A percentile compares a stretch with the other conserved stretches of the same genome.
These are phyloP conservation scores for Apoda limacodes DNA, from an alignment of 2,888 invertebrate species.

Conservation along the genomic window DNA sequence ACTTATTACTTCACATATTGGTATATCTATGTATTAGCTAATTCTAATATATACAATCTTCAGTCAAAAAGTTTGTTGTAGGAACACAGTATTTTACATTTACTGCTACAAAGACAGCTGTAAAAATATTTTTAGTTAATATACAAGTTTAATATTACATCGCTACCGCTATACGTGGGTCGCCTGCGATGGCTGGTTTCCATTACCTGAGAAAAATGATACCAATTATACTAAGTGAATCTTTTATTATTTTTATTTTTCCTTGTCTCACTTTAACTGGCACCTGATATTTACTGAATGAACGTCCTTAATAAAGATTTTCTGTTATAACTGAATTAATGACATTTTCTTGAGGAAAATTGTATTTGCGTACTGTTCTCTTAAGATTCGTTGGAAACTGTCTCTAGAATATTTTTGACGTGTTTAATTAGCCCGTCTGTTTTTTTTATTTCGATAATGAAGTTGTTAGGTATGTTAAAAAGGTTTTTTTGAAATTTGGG, in stretches of 20 bases:
- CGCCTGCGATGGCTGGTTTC: constrained; percentile 43
- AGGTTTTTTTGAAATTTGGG: constrained; percentile 4
- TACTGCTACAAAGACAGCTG: constrained; percentile 21
- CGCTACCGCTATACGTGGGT: constrained; percentile 46
- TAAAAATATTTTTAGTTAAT: constrained; percentile 7
- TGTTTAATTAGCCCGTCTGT: too few relatives aligned
- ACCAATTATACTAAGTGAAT: constrained; percentile 8
- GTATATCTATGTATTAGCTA: constrained; percentile 21
- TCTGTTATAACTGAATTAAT: too few relatives aligned
- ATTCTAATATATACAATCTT: constrained; percentile 26
- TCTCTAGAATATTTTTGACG: too few relatives aligned
- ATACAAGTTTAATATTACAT: constrained; percentile 6
- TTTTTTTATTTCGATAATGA: too few relatives aligned
- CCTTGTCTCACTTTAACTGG: constrained; percentile 1
- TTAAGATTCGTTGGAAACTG: too few relatives aligned
- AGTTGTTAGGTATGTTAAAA: too few relatives aligned
- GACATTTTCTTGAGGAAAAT: too few relatives aligned
- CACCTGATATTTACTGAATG: constrained; percentile 1
- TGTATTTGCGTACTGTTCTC: too few relatives aligned
- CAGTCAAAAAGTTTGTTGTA: constrained; percentile 33
- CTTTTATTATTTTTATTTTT: constrained; percentile 4
- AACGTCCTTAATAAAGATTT: constrained; percentile 2
- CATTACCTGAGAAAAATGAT: constrained; percentile 47
- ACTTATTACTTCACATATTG: constrained; percentile 6
- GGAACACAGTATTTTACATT: constrained; percentile 44